phyloP scores from a whole-genome alignment of 2,888 invertebrate species.

The Myopa testacea region DNA sequence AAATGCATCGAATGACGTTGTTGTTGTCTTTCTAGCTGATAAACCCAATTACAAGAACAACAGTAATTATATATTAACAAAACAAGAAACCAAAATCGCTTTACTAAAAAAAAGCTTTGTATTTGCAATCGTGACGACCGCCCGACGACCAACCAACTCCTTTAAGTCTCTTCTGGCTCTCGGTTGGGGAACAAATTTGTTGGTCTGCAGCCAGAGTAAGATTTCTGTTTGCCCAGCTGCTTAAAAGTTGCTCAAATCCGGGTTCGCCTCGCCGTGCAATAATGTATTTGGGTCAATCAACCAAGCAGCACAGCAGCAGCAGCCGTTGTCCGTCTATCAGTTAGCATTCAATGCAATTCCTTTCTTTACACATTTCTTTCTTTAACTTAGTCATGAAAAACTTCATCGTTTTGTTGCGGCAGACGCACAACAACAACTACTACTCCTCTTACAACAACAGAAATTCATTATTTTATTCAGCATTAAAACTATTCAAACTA shows the following conservation, averaged over 20 bases:
- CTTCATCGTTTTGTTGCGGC: too few relatives aligned
- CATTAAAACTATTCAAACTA: conserved; percentile 12
- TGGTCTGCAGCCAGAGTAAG: background rate
- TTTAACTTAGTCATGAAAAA: background rate
- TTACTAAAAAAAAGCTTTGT: too few relatives aligned
- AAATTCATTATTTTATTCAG: background rate
- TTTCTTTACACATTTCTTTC: conserved; percentile 15
- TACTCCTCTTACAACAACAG: background rate
- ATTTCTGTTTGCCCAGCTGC: conserved; percentile 60
- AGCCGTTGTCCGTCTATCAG: background rate
- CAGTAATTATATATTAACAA: too few relatives aligned
- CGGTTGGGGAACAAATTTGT: conserved; percentile 1
- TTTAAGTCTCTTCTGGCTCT: background rate
- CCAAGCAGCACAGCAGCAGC: background rate
- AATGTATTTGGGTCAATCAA: conserved; percentile 37
- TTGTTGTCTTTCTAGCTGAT: too few relatives aligned
- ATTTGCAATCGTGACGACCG: too few relatives aligned
- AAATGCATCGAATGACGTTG: too few relatives aligned
- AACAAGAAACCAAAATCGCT: too few relatives aligned
- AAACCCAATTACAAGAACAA: too few relatives aligned
- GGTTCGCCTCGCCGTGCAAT: conserved; percentile 55
- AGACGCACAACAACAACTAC: too few relatives aligned
- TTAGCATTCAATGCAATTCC: background rate
- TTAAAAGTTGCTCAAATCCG: conserved; percentile 64
- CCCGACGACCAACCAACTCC: background rate